Base-by-base conservation (phyloP, 2,797 vertebrate genomes). In the Helarctos malayanus region DNA sequence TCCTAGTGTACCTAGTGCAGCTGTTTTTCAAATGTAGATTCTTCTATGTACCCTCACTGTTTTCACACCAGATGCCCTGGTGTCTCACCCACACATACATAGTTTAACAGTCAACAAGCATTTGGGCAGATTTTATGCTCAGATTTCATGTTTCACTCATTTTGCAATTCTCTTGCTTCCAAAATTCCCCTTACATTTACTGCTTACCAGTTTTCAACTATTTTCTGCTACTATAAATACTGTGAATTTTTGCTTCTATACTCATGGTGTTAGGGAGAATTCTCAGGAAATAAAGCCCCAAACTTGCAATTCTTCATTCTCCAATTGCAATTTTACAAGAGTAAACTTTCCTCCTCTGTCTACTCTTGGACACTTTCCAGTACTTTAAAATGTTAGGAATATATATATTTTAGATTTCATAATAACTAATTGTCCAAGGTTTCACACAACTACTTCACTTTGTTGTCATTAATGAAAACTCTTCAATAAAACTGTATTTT, bases 371-470 rank as follows among this genome's bases (percentile, higher is more conserved):
- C 2, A 81, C 9, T 56, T 92, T 86, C 61, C 10, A 84, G n/a
- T 85, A 81, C 3, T 85, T 93, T 76, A 21, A 61, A 91, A 56
- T 85, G 23, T 69, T 83, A 19, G 35, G 15, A 59, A 59, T 75
- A 69, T 69, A 78, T 73, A 59, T 59, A 52, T 56, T 65, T 35
- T n/a, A 91, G 13, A 81, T 89, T 96, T 93, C 68, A 73, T 47
- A 82, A 68, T 57, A 89, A 79, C 85, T 82, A 88, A 93, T 61
- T 82, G 2, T 13, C 93, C 5, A 89, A 57, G 13, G 3, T 69
- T 95, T 95, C 63, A 90, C n/a, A 75, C 52, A 90, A 94, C 35
- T 47, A 80, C 27, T 82, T 82, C 21, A 95, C 11, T 92, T 96
- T 92, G 19, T 15, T 61, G 6, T 80, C 61, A 86, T 82, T 89